Conservation (phyloP, 2,113 vertebrate genomes). For the Sardina pilchardus region DNA sequence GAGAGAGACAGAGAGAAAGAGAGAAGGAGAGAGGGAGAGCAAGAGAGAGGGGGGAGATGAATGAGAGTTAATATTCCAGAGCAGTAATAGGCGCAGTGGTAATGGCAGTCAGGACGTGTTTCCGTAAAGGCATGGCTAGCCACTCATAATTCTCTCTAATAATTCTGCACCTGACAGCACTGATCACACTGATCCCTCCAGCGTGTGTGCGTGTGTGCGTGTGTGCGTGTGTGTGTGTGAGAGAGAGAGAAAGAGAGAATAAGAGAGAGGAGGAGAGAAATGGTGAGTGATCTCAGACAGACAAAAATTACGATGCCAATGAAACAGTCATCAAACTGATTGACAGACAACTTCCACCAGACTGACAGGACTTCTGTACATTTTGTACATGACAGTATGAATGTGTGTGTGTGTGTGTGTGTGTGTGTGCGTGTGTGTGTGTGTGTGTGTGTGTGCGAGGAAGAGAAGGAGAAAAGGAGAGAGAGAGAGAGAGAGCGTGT, state of each 20-base stretch:
- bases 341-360: neutral
- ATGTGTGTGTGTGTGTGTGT: neutral
- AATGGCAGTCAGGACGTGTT: neutral
- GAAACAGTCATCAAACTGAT: neutral
- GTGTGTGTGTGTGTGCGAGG: neutral
- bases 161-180: neutral
- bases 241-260: neutral
- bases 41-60: neutral
- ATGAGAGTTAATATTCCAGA: constrained; percentile 1
- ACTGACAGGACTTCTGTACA: neutral
- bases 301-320: neutral
- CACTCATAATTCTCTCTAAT: neutral
- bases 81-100: neutral
- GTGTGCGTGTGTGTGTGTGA: neutral
- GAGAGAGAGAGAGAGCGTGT: neutral
- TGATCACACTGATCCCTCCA: neutral
- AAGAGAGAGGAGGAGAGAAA: neutral
- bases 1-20: neutral
- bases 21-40: neutral
- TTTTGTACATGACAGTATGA: neutral
- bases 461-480: neutral
- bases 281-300: neutral
- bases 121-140: neutral
- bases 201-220: neutral
- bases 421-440: neutral